These are phyloP conservation scores for Drosophila rufa DNA, from an alignment of 1,140 invertebrate genomes.

Conservation along the genomic window DNA sequence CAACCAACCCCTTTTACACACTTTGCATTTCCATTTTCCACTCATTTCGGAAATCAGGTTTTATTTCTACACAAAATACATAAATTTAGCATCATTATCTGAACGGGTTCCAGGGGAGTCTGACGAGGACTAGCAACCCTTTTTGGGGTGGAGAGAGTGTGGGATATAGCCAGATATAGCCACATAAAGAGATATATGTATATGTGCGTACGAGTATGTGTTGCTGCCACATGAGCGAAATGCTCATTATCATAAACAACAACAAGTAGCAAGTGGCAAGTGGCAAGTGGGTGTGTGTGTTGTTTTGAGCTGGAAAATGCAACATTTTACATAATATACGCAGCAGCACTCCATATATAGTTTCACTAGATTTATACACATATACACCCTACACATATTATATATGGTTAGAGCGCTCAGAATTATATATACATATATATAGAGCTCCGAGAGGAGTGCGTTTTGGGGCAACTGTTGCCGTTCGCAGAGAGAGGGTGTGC, in stretches of 20 bases:
- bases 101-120: constrained; percentile 36
- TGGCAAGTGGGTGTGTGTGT: constrained; percentile 20
- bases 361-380: constrained; percentile 63
- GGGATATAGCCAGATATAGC: neutral
- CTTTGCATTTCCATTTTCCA: constrained; percentile 49
- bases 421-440: constrained; percentile 47
- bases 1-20: constrained; percentile 19
- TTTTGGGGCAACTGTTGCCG: constrained; percentile 18
- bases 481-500: neutral
- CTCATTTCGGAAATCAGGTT: constrained; percentile 82
- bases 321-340: constrained; percentile 82
- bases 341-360: constrained; percentile 30
- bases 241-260: constrained; percentile 83
- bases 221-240: constrained; percentile 69
- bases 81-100: constrained; percentile 84
- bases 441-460: constrained; percentile 24
- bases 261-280: constrained; percentile 53
- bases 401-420: constrained; percentile 68
- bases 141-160: constrained; percentile 4
- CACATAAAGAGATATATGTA: constrained; percentile 1
- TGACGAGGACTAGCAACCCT: constrained; percentile 25
- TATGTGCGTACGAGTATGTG: constrained; percentile 28
- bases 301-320: constrained; percentile 61
- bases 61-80: constrained; percentile 85
- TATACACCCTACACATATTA: constrained; percentile 28